Percentiles rank a stretch among this genome's conserved stretches.
phyloP scores from a whole-genome alignment of 1,140 invertebrate species.

The Macrobrachium nipponense region DNA sequence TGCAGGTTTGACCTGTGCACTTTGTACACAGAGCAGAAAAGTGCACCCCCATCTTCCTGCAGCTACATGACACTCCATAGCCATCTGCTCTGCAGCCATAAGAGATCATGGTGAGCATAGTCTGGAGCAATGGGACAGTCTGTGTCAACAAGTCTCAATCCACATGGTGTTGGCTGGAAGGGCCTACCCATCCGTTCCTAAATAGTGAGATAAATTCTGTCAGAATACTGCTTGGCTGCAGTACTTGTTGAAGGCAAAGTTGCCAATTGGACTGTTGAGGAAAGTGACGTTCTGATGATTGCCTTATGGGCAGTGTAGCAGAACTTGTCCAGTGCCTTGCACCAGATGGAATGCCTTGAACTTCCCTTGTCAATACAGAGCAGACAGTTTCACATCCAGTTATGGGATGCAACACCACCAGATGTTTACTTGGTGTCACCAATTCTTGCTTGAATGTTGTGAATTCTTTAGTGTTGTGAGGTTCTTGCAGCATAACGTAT shows the following conservation, averaged over 20 bases:
- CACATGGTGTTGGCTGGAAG: constrained; percentile 9
- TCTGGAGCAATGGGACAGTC: constrained; percentile 38
- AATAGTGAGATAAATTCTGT: not conserved
- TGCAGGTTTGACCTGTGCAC: constrained; percentile 34
- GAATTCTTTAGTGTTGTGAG: not conserved
- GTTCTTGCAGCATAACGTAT: constrained; percentile 20
- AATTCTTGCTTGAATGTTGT: not conserved
- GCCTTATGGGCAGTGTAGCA: not conserved
- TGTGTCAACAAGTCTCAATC: constrained; percentile 1
- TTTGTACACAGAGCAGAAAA: constrained; percentile 25
- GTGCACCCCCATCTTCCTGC: constrained; percentile 31
- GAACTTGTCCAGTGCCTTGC: constrained; percentile 17
- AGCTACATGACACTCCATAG: constrained; percentile 41
- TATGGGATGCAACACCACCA: constrained; percentile 8
- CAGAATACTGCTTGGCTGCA: constrained; percentile 35
- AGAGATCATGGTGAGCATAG: constrained; percentile 27
- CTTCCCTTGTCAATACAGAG: too few species aligned
- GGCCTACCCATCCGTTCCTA: constrained; percentile 26
- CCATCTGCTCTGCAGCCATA: constrained; percentile 28
- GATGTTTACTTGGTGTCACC: constrained; percentile 16
- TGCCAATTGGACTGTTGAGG: constrained; percentile 23
- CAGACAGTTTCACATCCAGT: not conserved
- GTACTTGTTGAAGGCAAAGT: constrained; percentile 30
- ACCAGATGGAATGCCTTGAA: too few species aligned
- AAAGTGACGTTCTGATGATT: constrained; percentile 24